These are phyloP conservation scores for Latrodectus elegans DNA, from an alignment of 2,888 invertebrate species.

Conservation along the genomic window DNA sequence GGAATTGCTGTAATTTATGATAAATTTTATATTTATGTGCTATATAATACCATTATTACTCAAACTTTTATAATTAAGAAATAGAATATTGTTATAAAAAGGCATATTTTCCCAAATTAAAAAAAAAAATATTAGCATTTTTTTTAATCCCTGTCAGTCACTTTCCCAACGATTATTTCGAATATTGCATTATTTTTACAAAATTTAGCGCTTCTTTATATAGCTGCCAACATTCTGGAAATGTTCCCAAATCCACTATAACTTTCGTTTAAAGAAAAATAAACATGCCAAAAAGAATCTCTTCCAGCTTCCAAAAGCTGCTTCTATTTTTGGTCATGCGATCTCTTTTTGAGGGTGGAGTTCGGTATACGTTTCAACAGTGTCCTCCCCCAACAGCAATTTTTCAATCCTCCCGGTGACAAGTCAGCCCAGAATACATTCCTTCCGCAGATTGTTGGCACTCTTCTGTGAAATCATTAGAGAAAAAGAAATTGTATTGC, in stretches of 20 bases:
- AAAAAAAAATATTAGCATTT: too few relatives aligned
- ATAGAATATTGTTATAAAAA: too few relatives aligned
- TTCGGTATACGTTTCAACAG: slow-evolving; percentile 20
- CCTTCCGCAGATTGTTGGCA: neutral
- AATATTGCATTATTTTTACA: too few relatives aligned
- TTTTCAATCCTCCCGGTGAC: slow-evolving; percentile 4
- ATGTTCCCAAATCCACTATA: slow-evolving; percentile 28
- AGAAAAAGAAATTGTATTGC: neutral
- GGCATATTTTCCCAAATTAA: too few relatives aligned
- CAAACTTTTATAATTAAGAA: too few relatives aligned
- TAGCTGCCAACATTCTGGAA: slow-evolving; percentile 47
- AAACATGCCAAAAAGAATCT: slow-evolving; percentile 25
- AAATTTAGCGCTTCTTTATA: neutral
- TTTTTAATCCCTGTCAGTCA: too few relatives aligned
- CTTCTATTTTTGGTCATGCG: slow-evolving; percentile 65
- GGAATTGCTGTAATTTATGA: too few relatives aligned
- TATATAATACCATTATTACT: too few relatives aligned
- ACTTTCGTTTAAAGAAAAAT: slow-evolving; percentile 24
- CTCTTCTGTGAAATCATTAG: neutral
- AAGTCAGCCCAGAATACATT: slow-evolving; percentile 11
- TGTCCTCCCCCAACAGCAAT: slow-evolving; percentile 3
- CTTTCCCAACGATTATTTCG: too few relatives aligned
- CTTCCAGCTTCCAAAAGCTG: slow-evolving; percentile 10
- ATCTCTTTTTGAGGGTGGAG: slow-evolving; percentile 32
- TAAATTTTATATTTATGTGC: too few relatives aligned